Evolutionary conservation across 1,140 invertebrate genomes (phyloP), one percentile per base, ranked within the genome.

Genomic region (Drosophila micromelanica): DNA sequence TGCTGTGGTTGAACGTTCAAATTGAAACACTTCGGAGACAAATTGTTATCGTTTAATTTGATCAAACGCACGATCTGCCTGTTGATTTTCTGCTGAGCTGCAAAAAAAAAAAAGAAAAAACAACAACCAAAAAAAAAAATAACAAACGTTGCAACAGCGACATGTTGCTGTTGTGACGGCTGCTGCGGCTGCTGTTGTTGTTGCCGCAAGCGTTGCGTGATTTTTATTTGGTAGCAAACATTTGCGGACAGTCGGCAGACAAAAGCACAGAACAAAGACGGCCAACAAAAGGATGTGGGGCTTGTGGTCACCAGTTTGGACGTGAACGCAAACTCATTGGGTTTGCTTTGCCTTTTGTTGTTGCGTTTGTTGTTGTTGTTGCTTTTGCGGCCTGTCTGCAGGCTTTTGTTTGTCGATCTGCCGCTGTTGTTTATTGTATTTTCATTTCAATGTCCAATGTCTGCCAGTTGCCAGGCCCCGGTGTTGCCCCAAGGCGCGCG

Each of bases 31-130:
- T 91, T 91, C 90, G 81, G 80, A 86, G 90, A 91, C 90, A 91
- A 91, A 91, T 91, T 91, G 90, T 91, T 91, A 91, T 91, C 90
- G 90, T 91, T 91, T 90, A 91, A 91, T 91, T 91, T 91, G 90
- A 91, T 91, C 90, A 87, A 87, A 90, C 87, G 89, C 87, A 90
- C 87, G 87, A 89, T 87, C 84, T 87, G 78, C 60, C 80, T 87
- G 78, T 89, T 87, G 82, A 87, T 87, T 87, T 78, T 72, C 30
- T 65, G 56, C 68, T 67, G 38, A 74, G 63, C 63, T 61, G 56
- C 69, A 54, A 54, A 65, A 72, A 52, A 17, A 45, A 0, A 38
- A 7, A 43, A 27, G 11, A 11, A 37, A n/a, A 5, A 40, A 35
- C 7, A 49, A 38, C 2, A 23, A 27, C 11, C 7, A 49, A 38